Percentiles rank a stretch among this genome's conserved stretches.
Conservation (phyloP, 2,888 invertebrate species). For the Sminthurinus aureus region DNA sequence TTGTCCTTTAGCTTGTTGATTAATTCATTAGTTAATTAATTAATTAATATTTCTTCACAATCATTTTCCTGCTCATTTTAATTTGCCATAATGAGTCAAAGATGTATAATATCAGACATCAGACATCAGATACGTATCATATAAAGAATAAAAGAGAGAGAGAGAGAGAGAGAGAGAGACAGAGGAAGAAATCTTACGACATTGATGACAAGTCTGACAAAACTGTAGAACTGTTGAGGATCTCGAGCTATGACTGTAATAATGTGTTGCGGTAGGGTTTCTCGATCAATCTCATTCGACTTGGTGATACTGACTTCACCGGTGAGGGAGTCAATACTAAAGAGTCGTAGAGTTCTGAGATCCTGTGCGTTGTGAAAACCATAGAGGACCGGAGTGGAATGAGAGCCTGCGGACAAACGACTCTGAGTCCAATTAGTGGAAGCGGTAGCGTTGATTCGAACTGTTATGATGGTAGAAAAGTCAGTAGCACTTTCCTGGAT, state of each 20-base stretch:
- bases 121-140: too few relatives aligned
- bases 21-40: too few relatives aligned
- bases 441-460: slow-evolving; percentile 48
- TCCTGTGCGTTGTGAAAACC: slow-evolving; percentile 60
- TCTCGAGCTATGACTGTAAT: slow-evolving; percentile 86
- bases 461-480: slow-evolving; percentile 50
- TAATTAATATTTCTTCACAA: too few relatives aligned
- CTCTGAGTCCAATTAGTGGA: slow-evolving; percentile 47
- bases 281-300: slow-evolving; percentile 77
- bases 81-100: too few relatives aligned
- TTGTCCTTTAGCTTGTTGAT: too few relatives aligned
- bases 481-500: slow-evolving; percentile 53
- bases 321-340: slow-evolving; percentile 83
- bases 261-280: slow-evolving; percentile 87
- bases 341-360: slow-evolving; percentile 63
- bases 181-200: slow-evolving; percentile 35
- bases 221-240: slow-evolving; percentile 61
- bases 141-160: too few relatives aligned
- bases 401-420: slow-evolving; percentile 4
- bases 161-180: neutral
- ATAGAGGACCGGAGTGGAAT: slow-evolving; percentile 54
- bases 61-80: too few relatives aligned
- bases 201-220: slow-evolving; percentile 53
- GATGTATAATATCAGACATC: too few relatives aligned
- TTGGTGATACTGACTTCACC: slow-evolving; percentile 84